These are phyloP conservation scores for Cataglyphis rosenhaueri DNA, from an alignment of 2,888 invertebrate genomes.

Conservation along the genomic window DNA sequence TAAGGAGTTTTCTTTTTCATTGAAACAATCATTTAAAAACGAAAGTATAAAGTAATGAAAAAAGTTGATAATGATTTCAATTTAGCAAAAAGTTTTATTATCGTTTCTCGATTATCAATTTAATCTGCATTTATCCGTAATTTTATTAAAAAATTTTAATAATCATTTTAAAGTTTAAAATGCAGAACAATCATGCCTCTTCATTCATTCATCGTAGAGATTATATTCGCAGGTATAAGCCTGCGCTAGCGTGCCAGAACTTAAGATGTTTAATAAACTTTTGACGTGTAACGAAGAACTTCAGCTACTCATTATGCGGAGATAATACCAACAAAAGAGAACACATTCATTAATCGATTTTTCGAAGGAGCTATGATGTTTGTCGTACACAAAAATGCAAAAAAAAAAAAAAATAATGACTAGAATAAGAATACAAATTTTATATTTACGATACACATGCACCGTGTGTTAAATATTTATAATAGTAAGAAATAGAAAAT, in stretches of 20 bases:
- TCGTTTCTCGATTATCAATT: not conserved
- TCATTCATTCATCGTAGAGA: slow-evolving; percentile 14
- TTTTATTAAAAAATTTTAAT: slow-evolving; percentile 15
- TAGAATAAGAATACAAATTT: not conserved
- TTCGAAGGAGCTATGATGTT: slow-evolving; percentile 7
- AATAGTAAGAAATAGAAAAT: not conserved
- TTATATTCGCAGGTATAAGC: slow-evolving; percentile 20
- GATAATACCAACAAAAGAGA: slow-evolving; percentile 37
- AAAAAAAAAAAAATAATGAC: not conserved
- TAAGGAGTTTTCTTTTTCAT: slow-evolving; percentile 3
- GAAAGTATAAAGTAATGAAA: not conserved
- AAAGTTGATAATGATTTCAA: slow-evolving; percentile 10
- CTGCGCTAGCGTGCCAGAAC: slow-evolving; percentile 14
- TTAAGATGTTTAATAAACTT: slow-evolving; percentile 44
- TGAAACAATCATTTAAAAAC: not conserved
- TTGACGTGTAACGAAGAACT: slow-evolving; percentile 17
- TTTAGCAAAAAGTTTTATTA: not conserved
- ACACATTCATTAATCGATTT: slow-evolving; percentile 39
- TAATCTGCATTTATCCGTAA: not conserved
- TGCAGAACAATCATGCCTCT: slow-evolving; percentile 36
- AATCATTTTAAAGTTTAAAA: not conserved
- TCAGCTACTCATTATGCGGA: slow-evolving; percentile 28
- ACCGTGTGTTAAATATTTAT: not conserved
- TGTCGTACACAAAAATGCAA: not conserved
- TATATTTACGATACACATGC: not conserved